Evolutionary conservation across 2,797 vertebrate species (phyloP), one percentile per base, ranked within the genome.

Genomic region (Thalassophryne amazonica): DNA sequence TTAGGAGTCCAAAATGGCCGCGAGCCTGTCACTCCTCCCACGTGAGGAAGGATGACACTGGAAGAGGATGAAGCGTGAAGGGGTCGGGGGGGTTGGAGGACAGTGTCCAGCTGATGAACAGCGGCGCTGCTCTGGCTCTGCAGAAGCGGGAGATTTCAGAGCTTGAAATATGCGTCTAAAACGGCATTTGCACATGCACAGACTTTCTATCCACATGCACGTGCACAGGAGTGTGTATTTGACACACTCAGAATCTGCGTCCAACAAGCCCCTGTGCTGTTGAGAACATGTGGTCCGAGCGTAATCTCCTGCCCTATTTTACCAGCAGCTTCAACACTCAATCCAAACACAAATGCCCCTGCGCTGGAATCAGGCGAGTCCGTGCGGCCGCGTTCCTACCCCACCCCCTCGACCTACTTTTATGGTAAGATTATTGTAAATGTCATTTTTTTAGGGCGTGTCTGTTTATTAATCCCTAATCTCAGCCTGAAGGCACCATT

Each of bases 401-500:
- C 27, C 55, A 42, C 45, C 36, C 52, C 64, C 45, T 49, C 88
- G 89, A 91, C 89, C 90, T 89, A 92, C 75, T 91, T 92, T 84
- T 71, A 76, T 72, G 74, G 81, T 83, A 83, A 89, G 89, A 92
- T 91, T 88, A 90, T 87, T 86, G 81, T 86, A 89, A 85, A 86
- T 87, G 85, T 86, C 83, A 85, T 86, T 86, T 88, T 71, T 86
- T 81, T 65, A n/a, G n/a, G n/a, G 63, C 79, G 82, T 89, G 89
- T 88, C 83, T 87, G 83, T 89, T 87, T 89, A 88, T 88, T 90
- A 91, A 91, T 91, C 85, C 88, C 80, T 58, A 74, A 86, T 84
- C 84, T 86, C 81, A 89, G 78, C 84, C 83, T 20, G 64, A 69
- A 81, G 83, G 80, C 71, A 83, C 66, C 76, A 61, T 88, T 88